Evolutionary conservation across 1,140 invertebrate species (phyloP).

Genomic region (Brachionus sp.): DNA sequence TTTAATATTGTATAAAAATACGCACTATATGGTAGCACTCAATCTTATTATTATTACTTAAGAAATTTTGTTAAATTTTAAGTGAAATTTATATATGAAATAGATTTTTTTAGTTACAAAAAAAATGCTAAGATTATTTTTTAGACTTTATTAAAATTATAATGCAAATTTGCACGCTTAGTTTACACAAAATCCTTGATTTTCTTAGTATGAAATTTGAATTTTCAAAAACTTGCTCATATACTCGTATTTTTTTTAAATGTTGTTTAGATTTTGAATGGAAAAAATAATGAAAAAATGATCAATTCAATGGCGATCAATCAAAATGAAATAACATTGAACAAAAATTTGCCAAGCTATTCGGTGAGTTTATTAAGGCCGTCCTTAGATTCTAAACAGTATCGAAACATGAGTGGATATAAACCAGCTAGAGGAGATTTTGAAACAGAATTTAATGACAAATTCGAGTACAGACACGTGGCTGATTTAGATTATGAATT

Average conservation of each 20-base stretch:
- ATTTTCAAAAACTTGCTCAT: neutral
- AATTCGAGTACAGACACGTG: conserved; percentile 9
- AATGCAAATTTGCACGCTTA: neutral
- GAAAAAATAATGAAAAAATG: neutral
- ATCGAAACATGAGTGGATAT: conserved; percentile 20
- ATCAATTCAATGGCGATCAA: neutral
- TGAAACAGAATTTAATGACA: conserved; percentile 38
- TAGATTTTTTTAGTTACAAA: neutral
- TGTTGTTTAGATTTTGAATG: no score
- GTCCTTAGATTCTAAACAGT: neutral
- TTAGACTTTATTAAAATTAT: neutral
- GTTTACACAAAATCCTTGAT: neutral
- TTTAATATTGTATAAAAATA: no score
- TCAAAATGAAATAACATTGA: neutral
- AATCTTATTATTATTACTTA: no score
- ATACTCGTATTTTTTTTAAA: neutral
- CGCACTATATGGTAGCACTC: no score
- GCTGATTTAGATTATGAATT: conserved; percentile 30
- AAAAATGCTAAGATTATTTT: neutral
- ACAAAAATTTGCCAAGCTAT: neutral
- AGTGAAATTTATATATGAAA: no score
- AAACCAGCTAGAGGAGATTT: conserved; percentile 32
- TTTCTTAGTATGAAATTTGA: neutral
- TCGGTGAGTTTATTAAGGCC: neutral
- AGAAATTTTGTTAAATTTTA: no score